phyloP scores from a whole-genome alignment of 1,140 invertebrate genomes.

The Riptortus pedestris region DNA sequence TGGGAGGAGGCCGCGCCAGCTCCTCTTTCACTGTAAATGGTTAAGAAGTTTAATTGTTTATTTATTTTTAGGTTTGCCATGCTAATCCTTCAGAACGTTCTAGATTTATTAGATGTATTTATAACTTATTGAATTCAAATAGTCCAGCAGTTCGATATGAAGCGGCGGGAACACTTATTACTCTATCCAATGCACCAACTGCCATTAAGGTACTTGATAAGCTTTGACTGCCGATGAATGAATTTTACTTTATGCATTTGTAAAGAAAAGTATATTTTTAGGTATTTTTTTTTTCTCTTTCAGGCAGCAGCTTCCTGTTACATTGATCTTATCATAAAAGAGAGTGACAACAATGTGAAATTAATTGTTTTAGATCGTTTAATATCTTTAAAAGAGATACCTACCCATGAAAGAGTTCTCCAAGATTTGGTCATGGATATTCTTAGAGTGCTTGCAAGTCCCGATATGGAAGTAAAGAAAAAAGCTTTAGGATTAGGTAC shows the following conservation, averaged over 20 bases:
- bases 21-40: too few species aligned
- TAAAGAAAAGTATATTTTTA: too few species aligned
- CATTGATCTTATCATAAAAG: slow-evolving; percentile 96
- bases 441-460: slow-evolving; percentile 80
- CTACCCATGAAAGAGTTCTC: slow-evolving; percentile 82
- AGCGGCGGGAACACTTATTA: slow-evolving; percentile 99
- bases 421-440: slow-evolving; percentile 99
- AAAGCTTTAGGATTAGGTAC: slow-evolving; percentile 71
- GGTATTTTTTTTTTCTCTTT: slow-evolving; percentile 21
- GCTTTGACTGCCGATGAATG: too few species aligned
- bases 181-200: slow-evolving; percentile 88
- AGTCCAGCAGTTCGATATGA: slow-evolving; percentile 96
- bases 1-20: too few species aligned
- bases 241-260: too few species aligned
- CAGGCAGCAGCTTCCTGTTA: slow-evolving; percentile 92
- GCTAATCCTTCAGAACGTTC: slow-evolving; percentile 93
- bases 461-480: slow-evolving; percentile 85
- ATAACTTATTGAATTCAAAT: slow-evolving; percentile 90
- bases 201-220: slow-evolving; percentile 72
- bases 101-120: slow-evolving; percentile 95
- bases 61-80: slow-evolving; percentile 81
- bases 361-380: slow-evolving; percentile 93
- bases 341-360: slow-evolving; percentile 99
- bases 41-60: too few species aligned
- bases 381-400: slow-evolving; percentile 75